Percentiles rank a stretch among this genome's conserved stretches.
These are phyloP conservation scores for Sepioteuthis lessoniana DNA, from an alignment of 2,888 invertebrate genomes.

Conservation along the genomic window DNA sequence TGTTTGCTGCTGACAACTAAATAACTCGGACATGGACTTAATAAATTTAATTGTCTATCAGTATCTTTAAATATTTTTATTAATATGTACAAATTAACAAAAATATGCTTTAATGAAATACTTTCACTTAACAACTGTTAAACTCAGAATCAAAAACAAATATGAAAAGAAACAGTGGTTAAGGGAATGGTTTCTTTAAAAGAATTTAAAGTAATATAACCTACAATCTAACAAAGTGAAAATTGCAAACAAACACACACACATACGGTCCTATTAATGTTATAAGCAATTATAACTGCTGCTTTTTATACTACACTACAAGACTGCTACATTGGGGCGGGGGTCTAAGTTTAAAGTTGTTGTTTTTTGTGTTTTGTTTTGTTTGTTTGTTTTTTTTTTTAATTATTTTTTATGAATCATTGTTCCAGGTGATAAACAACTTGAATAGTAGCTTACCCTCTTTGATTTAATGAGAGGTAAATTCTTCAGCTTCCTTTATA, in stretches of 20 bases:
- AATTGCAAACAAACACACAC: not conserved
- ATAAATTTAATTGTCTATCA: not conserved
- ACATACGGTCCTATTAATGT: too few species aligned
- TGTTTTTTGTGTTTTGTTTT: too few species aligned
- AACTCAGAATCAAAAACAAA: not conserved
- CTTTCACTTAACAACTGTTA: not conserved
- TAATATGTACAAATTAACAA: not conserved
- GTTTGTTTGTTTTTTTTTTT: too few species aligned
- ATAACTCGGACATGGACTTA: not conserved
- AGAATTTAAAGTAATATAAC: not conserved
- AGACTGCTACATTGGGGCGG: not conserved
- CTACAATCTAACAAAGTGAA: not conserved
- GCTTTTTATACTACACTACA: not conserved
- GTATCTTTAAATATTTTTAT: not conserved
- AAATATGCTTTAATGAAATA: not conserved
- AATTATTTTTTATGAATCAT: not conserved
- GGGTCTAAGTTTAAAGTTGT: not conserved
- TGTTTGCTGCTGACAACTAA: not conserved
- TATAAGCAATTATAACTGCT: too few species aligned
- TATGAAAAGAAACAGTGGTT: not conserved
- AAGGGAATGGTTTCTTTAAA: not conserved
- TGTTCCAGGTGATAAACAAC: not conserved
- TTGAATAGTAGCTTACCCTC: not conserved
- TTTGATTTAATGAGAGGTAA: not conserved
- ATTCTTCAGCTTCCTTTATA: not conserved